Percentiles rank a stretch among this genome's conserved stretches.
Evolutionary conservation across 2,797 vertebrate species (phyloP).

Genomic region (Phalloptychus januarius): DNA sequence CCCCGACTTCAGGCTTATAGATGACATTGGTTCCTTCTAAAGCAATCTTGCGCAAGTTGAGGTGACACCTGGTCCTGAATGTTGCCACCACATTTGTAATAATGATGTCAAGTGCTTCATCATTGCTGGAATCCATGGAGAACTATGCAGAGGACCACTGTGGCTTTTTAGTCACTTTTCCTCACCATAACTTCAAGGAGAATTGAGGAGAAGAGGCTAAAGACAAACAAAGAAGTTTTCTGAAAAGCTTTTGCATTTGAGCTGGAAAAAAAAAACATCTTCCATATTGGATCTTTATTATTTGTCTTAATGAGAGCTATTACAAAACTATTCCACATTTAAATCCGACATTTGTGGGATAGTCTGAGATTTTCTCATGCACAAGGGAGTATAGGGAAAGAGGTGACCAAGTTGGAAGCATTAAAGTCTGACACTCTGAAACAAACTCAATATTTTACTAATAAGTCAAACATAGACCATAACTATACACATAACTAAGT

Average conservation of each 20-base stretch:
- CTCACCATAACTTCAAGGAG: slow-evolving; percentile 42
- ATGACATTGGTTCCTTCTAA: slow-evolving; percentile 96
- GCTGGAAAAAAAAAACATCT: not conserved
- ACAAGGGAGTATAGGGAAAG: not conserved
- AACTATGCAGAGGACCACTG: slow-evolving; percentile 62
- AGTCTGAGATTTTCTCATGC: not conserved
- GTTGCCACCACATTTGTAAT: slow-evolving; percentile 98
- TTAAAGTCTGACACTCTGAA: not conserved
- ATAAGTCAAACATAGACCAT: not conserved
- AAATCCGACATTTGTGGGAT: not conserved
- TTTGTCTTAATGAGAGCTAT: not conserved
- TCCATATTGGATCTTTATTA: not conserved
- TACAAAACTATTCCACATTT: not conserved
- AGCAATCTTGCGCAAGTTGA: slow-evolving; percentile 97
- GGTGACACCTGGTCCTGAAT: slow-evolving; percentile 98
- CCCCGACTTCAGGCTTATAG: slow-evolving; percentile 97
- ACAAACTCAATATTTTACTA: not conserved
- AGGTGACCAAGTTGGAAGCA: not conserved
- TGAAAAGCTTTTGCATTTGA: not conserved
- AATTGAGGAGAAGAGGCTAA: slow-evolving; percentile 31
- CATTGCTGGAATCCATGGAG: slow-evolving; percentile 95
- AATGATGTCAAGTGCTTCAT: slow-evolving; percentile 97
- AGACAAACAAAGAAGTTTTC: not conserved
- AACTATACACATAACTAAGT: not conserved
- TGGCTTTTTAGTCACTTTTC: slow-evolving; percentile 55